These are phyloP conservation scores for Ageneiosus marmoratus DNA, from an alignment of 2,113 vertebrate species.

Conservation along the genomic window DNA sequence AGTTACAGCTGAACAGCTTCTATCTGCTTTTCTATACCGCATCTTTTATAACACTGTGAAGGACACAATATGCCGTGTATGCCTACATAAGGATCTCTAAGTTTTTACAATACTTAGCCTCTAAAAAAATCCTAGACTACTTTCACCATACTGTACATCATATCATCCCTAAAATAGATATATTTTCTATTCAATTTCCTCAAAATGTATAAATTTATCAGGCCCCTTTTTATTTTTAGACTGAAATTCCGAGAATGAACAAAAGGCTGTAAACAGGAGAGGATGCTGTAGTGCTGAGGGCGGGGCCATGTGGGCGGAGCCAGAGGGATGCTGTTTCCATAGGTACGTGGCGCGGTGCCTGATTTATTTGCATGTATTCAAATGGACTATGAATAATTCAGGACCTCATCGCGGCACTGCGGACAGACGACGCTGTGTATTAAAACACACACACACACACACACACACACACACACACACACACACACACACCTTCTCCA, in stretches of 20 bases:
- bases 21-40: not conserved
- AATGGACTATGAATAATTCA: conserved; percentile 59
- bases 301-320: conserved; percentile 53
- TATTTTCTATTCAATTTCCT: not conserved
- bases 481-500: not conserved
- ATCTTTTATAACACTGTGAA: not conserved
- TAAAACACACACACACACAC: not conserved
- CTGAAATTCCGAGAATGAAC: conserved; percentile 50
- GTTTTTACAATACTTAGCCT: not conserved
- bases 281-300: conserved; percentile 48
- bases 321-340: conserved; percentile 73
- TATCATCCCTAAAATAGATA: too few species aligned
- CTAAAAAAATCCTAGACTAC: too few species aligned
- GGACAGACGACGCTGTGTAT: conserved; percentile 21
- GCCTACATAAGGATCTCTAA: too few species aligned
- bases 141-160: too few species aligned
- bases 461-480: not conserved
- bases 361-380: conserved; percentile 77
- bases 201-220: too few species aligned
- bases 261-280: conserved; percentile 32
- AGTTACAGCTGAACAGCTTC: not conserved
- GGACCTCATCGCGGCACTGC: conserved; percentile 2
- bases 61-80: not conserved
- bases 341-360: conserved; percentile 72
- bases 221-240: not conserved